These are phyloP conservation scores for Muraenolepis orangiensis DNA, from an alignment of 2,797 vertebrate species.

Conservation along the genomic window DNA sequence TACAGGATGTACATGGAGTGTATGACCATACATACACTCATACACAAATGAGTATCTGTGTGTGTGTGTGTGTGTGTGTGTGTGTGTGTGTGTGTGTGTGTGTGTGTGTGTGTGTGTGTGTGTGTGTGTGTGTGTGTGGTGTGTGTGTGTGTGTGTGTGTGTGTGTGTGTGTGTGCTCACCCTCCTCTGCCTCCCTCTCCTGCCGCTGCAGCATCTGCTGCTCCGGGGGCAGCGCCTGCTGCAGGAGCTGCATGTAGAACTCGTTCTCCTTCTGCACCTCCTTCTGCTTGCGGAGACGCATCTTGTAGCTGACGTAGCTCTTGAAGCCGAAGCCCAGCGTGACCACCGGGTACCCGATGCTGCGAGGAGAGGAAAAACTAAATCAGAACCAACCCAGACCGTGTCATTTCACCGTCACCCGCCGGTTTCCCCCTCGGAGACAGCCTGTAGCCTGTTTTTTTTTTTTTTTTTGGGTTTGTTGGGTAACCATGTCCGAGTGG, in stretches of 20 bases:
- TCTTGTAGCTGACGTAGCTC: constrained; percentile 98
- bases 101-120: constrained; percentile 3
- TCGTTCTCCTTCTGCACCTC: constrained; percentile 98
- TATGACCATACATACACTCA: no score
- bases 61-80: neutral
- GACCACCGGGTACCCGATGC: constrained; percentile 97
- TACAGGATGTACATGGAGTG: no score
- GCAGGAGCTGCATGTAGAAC: constrained; percentile 98
- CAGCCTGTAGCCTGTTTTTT: neutral
- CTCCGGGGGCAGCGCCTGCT: constrained; percentile 92
- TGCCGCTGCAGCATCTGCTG: constrained; percentile 96
- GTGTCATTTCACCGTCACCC: neutral
- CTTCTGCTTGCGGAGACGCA: constrained; percentile 94
- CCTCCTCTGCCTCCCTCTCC: constrained; percentile 93
- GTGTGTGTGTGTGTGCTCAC: constrained; percentile 65
- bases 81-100: constrained; percentile 10
- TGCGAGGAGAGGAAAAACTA: constrained; percentile 40
- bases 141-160: constrained; percentile 3
- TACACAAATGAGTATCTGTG: neutral
- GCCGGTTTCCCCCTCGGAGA: neutral
- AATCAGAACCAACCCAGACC: neutral
- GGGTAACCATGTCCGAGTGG: neutral
- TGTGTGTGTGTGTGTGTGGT: constrained; percentile 2
- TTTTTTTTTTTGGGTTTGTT: neutral
- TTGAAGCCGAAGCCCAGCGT: constrained; percentile 98